Percentiles rank a stretch among this genome's conserved stretches.
These are phyloP conservation scores for Pegoplata infirma DNA, from an alignment of 2,888 invertebrate species.

Conservation along the genomic window DNA sequence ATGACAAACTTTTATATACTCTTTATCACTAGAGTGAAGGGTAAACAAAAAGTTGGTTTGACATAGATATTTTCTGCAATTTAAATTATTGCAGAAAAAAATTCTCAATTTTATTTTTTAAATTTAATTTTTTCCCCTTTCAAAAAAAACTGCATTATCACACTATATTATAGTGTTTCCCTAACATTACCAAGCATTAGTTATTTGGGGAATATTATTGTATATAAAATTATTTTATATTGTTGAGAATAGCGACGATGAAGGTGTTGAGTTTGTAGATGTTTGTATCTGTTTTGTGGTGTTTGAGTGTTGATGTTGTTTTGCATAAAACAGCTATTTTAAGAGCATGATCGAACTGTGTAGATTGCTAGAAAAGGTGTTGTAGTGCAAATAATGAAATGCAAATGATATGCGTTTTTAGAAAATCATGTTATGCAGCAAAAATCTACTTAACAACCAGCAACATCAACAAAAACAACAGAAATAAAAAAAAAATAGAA, in stretches of 20 bases:
- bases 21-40: too few species aligned
- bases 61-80: too few species aligned
- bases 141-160: too few species aligned
- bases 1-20: too few species aligned
- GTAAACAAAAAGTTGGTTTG: too few species aligned
- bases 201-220: neutral
- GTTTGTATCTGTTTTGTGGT: neutral
- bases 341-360: conserved; percentile 24
- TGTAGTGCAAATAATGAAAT: conserved; percentile 72
- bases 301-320: conserved; percentile 32
- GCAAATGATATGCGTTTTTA: conserved; percentile 75
- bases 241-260: neutral
- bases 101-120: too few species aligned
- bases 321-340: conserved; percentile 38
- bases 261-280: conserved; percentile 3
- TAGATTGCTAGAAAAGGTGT: conserved; percentile 54
- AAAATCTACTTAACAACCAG: conserved; percentile 60
- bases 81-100: too few species aligned
- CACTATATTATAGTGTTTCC: too few species aligned
- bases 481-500: too few species aligned
- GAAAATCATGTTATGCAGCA: conserved; percentile 67
- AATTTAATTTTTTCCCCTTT: too few species aligned
- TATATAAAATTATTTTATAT: neutral
- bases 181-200: too few species aligned
- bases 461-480: conserved; percentile 15